These are phyloP conservation scores for Taenioides sp. DNA, from an alignment of 2,797 vertebrate genomes.

Conservation along the genomic window DNA sequence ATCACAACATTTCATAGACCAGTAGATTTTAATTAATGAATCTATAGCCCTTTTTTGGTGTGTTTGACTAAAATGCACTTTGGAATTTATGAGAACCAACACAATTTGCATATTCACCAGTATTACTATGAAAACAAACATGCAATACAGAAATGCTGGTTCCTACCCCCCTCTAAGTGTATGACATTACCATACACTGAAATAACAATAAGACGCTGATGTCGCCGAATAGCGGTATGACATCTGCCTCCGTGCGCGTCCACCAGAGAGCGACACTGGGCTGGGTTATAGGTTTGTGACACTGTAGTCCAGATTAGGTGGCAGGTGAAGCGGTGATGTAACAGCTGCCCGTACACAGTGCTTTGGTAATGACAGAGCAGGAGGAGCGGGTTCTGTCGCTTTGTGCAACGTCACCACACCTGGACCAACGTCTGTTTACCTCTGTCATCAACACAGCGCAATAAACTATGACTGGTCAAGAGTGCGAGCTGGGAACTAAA, in stretches of 20 bases:
- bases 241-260: conserved; percentile 13
- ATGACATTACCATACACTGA: neutral
- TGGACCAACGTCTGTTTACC: conserved; percentile 54
- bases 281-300: neutral
- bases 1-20: no score
- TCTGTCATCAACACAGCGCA: conserved; percentile 49
- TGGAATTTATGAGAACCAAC: no score
- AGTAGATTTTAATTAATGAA: neutral
- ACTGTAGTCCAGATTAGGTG: conserved; percentile 20
- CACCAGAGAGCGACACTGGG: conserved; percentile 45
- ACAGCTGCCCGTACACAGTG: conserved; percentile 61
- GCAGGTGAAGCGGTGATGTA: conserved; percentile 54
- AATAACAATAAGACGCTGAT: neutral
- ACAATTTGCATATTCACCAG: no score
- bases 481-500: neutral
- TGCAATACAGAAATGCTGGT: neutral
- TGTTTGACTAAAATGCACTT: neutral
- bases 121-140: neutral
- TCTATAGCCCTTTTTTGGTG: neutral
- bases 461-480: neutral
- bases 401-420: conserved; percentile 55
- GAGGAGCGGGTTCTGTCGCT: conserved; percentile 69
- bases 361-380: conserved; percentile 61
- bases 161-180: neutral
- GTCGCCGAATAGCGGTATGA: conserved; percentile 23